Base-by-base conservation (phyloP, 2,888 invertebrate genomes). In the Smittia sp. region DNA sequence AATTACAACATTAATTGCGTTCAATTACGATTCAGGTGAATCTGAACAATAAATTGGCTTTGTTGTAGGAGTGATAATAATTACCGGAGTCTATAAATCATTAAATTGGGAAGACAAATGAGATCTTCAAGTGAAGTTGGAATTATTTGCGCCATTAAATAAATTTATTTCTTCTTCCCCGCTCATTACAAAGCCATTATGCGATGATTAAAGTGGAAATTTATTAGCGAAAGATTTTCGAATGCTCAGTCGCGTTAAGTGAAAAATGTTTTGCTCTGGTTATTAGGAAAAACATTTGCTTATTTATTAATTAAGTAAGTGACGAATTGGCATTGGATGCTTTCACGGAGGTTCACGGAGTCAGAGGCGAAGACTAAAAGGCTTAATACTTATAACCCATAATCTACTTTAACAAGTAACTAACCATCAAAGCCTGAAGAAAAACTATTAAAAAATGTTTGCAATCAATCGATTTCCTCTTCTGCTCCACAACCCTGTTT, bases 11-110 rank as follows among this genome's bases (percentile, higher is more conserved):
- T 3, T 58, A 58, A 72, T 69, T 54, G 54, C 54, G 69, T 69
- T 72, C 58, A 70, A 70, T 70, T 70, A 70, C 32, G 39, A 62
- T 72, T 72, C 72, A 72, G 72, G 72, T 72, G 72, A 72, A 24
- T 66, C 20, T 72, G 18, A 72, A 62, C 58, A 58, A 58, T 58
- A 3, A 58, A 52, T 6, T 52, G 15, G 13, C 39, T 7, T 46
- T 46, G 15, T 11, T 46, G 46, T 46, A 13, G 3, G 46, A 58
- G 58, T 58, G 58, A n/a, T 22, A 58, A 62, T 72, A 72, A 72
- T 72, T 72, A 72, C 58, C 20, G 13, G 27, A 72, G 62, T 39
- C 69, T 32, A 72, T 72, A 72, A 72, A 72, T 72, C 72, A 72
- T 72, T 11, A 58, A 32, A 11, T 1, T 58, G 32, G 27, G 72